Evolutionary conservation across 2,888 invertebrate genomes (phyloP), one percentile per base, ranked within the genome.

Genomic region (Epirrhoe alternata): DNA sequence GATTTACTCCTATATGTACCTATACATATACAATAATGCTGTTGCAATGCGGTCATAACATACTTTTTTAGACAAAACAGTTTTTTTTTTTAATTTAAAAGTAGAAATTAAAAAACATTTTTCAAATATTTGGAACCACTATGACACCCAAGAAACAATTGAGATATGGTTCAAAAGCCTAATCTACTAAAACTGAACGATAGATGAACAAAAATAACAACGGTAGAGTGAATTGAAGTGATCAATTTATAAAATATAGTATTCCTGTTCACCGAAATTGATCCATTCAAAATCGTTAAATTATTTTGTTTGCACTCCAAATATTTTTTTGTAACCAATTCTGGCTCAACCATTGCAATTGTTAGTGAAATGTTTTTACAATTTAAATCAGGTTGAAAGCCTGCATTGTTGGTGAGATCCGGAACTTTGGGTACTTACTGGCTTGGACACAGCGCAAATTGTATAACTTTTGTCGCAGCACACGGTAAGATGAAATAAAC

Each of bases 281-380:
- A 38, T 38, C 24, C 55, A 62, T 56, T 56, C 14, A 45, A 17
- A 63, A 58, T 63, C 12, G 49, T 50, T 42, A 52, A 53, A 58
- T 56, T 58, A 49, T 58, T 54, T 54, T 59, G 30, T 59, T 59
- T 64, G 35, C 53, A 49, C 24, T 47, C 49, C 6, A 42, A 58
- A 54, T 64, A 54, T 49, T 49, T 64, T 24, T 64, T 57, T 47
- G 10, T 14, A 35, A 47, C 24, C 33, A 35, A 45, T 47, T 58
- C 57, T 49, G 49, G 58, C 49, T 64, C 35, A 35, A 42, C 35
- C 58, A 31, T 35, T 49, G 17, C 47, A 53, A 24, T 59, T 59
- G 53, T 64, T 54, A 49, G 58, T 35, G 38, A 53, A 64, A 59
- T 59, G 49, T 58, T 64, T 63, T 64, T 64, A 64, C 58, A 64